phyloP scores from a whole-genome alignment of 2,113 vertebrate species.

The Uria aalge region DNA sequence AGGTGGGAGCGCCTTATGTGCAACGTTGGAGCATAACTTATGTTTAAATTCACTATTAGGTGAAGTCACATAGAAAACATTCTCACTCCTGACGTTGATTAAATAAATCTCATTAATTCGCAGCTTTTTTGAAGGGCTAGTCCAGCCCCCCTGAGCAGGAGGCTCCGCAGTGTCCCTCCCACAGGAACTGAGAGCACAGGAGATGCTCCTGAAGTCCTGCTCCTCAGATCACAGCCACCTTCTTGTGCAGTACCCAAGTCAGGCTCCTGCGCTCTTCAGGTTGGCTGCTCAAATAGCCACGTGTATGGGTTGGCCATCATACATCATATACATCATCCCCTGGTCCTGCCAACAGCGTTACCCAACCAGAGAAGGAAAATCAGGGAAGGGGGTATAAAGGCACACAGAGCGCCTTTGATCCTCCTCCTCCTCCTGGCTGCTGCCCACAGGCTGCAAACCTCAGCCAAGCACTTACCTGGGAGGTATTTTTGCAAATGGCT shows the following conservation, averaged over 20 bases:
- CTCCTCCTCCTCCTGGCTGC: fast-evolving
- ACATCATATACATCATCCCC: no score
- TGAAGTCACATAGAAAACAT: not conserved
- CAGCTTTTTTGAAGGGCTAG: not conserved
- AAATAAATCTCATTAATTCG: not conserved
- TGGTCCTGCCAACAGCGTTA: fast-evolving
- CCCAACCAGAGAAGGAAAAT: not conserved
- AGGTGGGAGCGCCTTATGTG: not conserved
- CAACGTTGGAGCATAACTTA: not conserved
- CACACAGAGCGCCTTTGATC: fast-evolving
- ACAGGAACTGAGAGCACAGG: fast-evolving
- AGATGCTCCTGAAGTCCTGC: not conserved
- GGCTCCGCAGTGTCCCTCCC: not conserved
- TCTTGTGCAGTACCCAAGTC: not conserved
- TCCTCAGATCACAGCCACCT: not conserved
- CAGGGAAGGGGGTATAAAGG: not conserved
- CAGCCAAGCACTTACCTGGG: not conserved
- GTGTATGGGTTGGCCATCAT: not conserved
- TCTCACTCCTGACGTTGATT: not conserved
- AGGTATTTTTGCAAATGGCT: fast-evolving
- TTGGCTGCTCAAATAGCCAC: not conserved
- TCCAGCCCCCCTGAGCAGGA: not conserved
- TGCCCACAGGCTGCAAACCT: not conserved
- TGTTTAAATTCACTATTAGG: not conserved
- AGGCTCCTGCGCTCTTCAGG: not conserved